Evolutionary conservation across 2,888 invertebrate genomes (phyloP).

Genomic region (Carabus problematicus): DNA sequence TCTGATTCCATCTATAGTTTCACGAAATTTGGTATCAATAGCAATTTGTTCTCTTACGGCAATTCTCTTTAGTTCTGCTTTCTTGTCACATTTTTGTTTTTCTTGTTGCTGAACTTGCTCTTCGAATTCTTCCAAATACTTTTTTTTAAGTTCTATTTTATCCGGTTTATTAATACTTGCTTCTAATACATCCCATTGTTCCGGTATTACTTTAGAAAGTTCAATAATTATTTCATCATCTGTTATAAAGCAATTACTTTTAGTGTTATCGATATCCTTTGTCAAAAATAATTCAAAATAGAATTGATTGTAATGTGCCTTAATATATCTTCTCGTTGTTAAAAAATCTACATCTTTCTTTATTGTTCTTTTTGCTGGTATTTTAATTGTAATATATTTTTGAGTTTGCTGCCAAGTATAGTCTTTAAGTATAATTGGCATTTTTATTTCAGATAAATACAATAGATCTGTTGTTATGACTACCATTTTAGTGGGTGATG

Average conservation of each 20-base stretch:
- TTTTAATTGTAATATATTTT: conserved; percentile 66
- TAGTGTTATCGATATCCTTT: conserved; percentile 66
- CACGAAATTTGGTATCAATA: conserved; percentile 65
- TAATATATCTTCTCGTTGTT: conserved; percentile 73
- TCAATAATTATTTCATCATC: conserved; percentile 70
- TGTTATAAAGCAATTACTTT: conserved; percentile 71
- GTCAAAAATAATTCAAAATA: conserved; percentile 78
- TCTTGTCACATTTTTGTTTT: conserved; percentile 63
- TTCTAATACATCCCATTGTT: conserved; percentile 67
- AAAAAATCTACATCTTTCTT: conserved; percentile 74
- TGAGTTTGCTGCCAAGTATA: conserved; percentile 78
- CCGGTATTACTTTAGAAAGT: conserved; percentile 66
- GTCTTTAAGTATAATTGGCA: conserved; percentile 80
- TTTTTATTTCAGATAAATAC: conserved; percentile 50
- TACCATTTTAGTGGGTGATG: too few relatives aligned
- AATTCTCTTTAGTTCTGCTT: conserved; percentile 64
- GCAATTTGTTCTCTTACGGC: conserved; percentile 68
- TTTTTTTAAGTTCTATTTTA: conserved; percentile 64
- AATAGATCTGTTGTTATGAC: too few relatives aligned
- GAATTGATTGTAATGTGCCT: conserved; percentile 75
- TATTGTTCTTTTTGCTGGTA: conserved; percentile 70
- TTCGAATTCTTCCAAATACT: conserved; percentile 65
- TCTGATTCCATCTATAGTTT: conserved; percentile 69
- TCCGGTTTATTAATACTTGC: conserved; percentile 65
- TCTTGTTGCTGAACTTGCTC: conserved; percentile 63